Conservation (phyloP, 37 sponge, comb jelly and placozoan genomes). For the Beroe forskalii region DNA sequence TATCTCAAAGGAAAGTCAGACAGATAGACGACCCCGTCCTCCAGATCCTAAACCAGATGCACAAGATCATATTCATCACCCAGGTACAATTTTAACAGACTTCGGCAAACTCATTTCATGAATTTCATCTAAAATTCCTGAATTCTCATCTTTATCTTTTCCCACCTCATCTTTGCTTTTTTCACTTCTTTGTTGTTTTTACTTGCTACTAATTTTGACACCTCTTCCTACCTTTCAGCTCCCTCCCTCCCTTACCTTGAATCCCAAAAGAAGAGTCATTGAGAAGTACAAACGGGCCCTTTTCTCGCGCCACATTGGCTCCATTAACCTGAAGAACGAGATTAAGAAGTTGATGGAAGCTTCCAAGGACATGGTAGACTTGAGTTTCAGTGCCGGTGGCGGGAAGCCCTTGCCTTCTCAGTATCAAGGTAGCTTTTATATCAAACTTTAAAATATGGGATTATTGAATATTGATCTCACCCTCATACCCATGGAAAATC, state of each 20-base stretch:
- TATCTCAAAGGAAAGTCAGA: slow-evolving; percentile 86
- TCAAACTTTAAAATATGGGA: too few species aligned
- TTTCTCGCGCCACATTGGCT: slow-evolving; percentile 62
- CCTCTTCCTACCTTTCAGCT: slow-evolving; percentile 30
- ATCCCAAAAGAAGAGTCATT: slow-evolving; percentile 67
- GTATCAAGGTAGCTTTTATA: neutral
- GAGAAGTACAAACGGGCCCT: slow-evolving; percentile 72
- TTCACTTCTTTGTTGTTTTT: too few species aligned
- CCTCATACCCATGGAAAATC: too few species aligned
- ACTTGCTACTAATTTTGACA: neutral
- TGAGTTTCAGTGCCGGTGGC: slow-evolving; percentile 40
- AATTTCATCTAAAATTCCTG: too few species aligned
- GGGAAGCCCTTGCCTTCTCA: slow-evolving; percentile 13
- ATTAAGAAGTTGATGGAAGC: slow-evolving; percentile 68
- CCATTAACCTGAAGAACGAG: slow-evolving; percentile 67
- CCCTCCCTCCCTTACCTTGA: slow-evolving; percentile 67
- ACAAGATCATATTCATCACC: slow-evolving; percentile 77
- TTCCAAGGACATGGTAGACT: slow-evolving; percentile 56
- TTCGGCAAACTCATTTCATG: neutral
- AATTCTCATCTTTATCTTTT: too few species aligned
- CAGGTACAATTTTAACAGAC: slow-evolving; percentile 68
- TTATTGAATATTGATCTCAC: too few species aligned
- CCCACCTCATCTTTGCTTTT: too few species aligned
- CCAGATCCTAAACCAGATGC: slow-evolving; percentile 75
- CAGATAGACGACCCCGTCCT: slow-evolving; percentile 86